Base-by-base conservation (phyloP, 2,113 vertebrate genomes). In the Oreamnos americanus region DNA sequence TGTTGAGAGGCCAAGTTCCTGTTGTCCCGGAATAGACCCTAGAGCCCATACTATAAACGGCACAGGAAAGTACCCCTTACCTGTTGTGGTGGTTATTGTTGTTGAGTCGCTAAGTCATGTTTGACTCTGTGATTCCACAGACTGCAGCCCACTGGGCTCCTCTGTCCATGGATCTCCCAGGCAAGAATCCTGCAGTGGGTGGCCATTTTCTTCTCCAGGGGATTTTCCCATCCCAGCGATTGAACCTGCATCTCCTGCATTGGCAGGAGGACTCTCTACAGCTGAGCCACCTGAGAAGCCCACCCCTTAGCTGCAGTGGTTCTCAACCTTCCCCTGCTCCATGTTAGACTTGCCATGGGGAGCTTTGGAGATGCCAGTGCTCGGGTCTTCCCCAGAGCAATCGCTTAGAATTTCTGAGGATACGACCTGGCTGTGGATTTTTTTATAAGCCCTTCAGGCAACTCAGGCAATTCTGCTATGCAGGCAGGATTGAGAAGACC, bases 1-100 rank as follows among this genome's bases (percentile, higher is more conserved):
- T 14, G 3, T 0, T 13, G 14, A 30, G 12, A 2, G 12, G 2
- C 25, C 25, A 5, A 16, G n/a, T 36, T 87, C 23, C 43, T 39
- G 9, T 26, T 57, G 16, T 33, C 55, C 88, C 45, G 6, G 64
- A 86, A 90, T 10, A 19, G 39, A 60, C 13, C 62, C 87, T 19
- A 55, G 15, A 81, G 19, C 13, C 39, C 21, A 36, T 3, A 19
- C 25, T 6, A 21, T 14, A 95, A 95, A 39, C 47, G 7, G 11
- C 14, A 55, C 2, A 2, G 3, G 28, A 58, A 64, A 49, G 36
- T 17, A 26, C 16, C 49, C 45, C 16, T 64, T 47, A 78, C 62
- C 36, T 23, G 17, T 2, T 43, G 36, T 39, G n/a, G 67, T 39
- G 19, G 67, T 39, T 1, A 23, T 43, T 76, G 23, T 43, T 43